Conservation (phyloP, 2,797 vertebrate species). For the Centroberyx gerrardi region DNA sequence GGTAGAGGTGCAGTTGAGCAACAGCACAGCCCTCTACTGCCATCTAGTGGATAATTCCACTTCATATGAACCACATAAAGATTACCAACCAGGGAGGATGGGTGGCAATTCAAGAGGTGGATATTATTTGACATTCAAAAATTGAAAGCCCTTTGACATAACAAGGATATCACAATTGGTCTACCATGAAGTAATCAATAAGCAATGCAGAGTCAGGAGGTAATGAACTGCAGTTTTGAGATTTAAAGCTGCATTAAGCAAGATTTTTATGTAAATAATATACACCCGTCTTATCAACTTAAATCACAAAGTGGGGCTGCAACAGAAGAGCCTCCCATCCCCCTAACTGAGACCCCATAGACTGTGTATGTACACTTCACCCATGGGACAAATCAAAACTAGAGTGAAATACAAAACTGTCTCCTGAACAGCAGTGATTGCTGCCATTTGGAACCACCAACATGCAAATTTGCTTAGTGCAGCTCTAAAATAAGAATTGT, state of each 20-base stretch:
- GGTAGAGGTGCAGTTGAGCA: neutral
- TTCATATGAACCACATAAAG: neutral
- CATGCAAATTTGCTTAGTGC: too few species aligned
- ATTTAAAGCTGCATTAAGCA: neutral
- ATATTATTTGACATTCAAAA: neutral
- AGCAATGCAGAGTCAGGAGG: neutral
- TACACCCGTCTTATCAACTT: neutral
- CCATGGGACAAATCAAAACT: too few species aligned
- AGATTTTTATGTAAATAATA: neutral
- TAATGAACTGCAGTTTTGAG: neutral
- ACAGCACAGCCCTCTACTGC: conserved; percentile 71
- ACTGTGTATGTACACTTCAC: too few species aligned
- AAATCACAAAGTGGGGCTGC: neutral
- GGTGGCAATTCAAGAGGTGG: neutral
- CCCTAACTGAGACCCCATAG: too few species aligned
- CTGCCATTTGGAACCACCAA: too few species aligned
- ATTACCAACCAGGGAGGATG: neutral
- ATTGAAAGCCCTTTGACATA: neutral
- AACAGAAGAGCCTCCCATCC: too few species aligned
- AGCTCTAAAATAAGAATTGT: neutral
- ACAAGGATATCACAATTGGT: neutral
- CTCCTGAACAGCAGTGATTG: too few species aligned
- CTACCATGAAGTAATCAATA: neutral
- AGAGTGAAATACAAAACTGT: too few species aligned
- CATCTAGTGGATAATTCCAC: conserved; percentile 74